These are phyloP conservation scores for Crotalus horridus DNA, from an alignment of 2,113 vertebrate genomes.

Conservation along the genomic window DNA sequence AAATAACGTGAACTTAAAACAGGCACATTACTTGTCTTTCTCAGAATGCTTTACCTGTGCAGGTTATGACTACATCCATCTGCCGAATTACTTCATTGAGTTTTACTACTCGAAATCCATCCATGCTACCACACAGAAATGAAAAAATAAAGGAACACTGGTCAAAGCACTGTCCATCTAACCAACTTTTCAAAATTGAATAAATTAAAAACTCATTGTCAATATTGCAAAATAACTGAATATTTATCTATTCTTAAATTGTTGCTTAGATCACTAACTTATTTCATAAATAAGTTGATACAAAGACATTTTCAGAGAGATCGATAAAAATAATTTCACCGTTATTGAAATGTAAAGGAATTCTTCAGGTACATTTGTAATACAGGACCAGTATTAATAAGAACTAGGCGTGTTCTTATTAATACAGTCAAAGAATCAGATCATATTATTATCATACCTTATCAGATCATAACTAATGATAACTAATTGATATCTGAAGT, in stretches of 20 bases:
- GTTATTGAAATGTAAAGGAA: background rate
- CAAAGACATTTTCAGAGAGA: background rate
- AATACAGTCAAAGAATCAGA: background rate
- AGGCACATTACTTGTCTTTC: background rate
- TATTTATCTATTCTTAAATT: background rate
- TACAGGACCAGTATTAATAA: background rate
- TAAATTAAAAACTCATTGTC: background rate
- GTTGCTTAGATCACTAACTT: background rate
- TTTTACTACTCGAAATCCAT: constrained; percentile 96
- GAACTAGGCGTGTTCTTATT: background rate
- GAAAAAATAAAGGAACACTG: constrained; percentile 24
- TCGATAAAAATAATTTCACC: background rate
- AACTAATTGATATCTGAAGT: no score
- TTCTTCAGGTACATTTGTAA: background rate
- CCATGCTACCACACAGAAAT: constrained; percentile 82
- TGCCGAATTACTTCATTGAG: constrained; percentile 95
- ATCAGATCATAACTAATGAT: no score
- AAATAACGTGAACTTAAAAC: background rate
- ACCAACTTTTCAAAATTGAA: background rate
- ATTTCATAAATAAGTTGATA: background rate
- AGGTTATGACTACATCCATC: constrained; percentile 97
- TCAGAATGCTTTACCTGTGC: constrained; percentile 81
- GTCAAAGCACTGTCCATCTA: background rate
- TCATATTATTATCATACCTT: no score
- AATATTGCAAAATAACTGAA: background rate